Evolutionary conservation across 2,113 vertebrate genomes (phyloP), one percentile per base, ranked within the genome.

Genomic region (Perognathus longimembris): DNA sequence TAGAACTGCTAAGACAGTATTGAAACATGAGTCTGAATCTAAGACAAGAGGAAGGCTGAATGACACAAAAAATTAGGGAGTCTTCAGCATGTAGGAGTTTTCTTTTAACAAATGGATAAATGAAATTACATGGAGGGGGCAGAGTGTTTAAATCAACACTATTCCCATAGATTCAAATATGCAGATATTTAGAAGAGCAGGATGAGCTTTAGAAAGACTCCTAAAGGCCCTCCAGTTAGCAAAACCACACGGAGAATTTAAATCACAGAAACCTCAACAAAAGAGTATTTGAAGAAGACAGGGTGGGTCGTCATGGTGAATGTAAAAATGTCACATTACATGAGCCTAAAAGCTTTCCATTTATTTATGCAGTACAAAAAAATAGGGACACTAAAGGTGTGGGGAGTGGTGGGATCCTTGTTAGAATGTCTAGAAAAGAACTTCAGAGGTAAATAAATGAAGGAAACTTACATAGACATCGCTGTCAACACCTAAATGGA

Each of bases 101-200:
- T 88, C 45, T 69, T 28, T 34, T n/a, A 20, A 3, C 63, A 71
- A 59, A 26, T 78, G 20, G 57, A 12, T 20, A 5, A 32, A n/a
- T 38, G 6, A n/a, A 67, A 92, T 75, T 59, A 1, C 8, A 24
- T 71, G 6, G 30, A 10, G 7, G 2, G 22, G 0, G 11, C 50
- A 14, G 9, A 8, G 2, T 24, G 17, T 38, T 3, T 15, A 54
- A 54, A 3, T 1, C 1, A 7, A 4, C 12, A n/a, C 30, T 79
- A 1, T 30, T 38, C 21, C 24, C 22, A 8, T 30, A 75, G 34
- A 61, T 24, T 77, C 3, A 75, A 73, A 32, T 11, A 20, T 15
- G 26, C 6, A 69, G 28, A 67, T 17, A 54, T 42, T 15, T 4
- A 32, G 7, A 85, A 14, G 24, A 80, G 30, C 15, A 63, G 17